phyloP scores from a whole-genome alignment of 2,113 vertebrate genomes.

The Cichladusa arquata region DNA sequence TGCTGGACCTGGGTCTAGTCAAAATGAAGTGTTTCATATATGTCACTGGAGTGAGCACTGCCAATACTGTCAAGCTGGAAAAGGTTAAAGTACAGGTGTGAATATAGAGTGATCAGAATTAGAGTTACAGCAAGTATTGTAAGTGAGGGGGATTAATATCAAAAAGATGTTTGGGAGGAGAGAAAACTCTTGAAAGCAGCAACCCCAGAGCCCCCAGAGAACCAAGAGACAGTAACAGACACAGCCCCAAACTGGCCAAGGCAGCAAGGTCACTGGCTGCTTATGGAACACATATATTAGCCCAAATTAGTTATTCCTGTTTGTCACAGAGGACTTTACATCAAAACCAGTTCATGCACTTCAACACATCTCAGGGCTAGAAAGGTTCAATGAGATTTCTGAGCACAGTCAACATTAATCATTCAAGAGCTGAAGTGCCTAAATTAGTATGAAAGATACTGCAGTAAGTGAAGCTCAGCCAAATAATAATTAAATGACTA shows the following conservation, averaged over 20 bases:
- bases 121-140: neutral
- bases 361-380: neutral
- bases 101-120: neutral
- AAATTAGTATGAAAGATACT: slow-evolving; percentile 12
- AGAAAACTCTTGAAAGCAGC: neutral
- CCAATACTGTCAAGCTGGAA: neutral
- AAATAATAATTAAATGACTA: slow-evolving; percentile 48
- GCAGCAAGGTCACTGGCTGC: neutral
- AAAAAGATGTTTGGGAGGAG: neutral
- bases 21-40: neutral
- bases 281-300: neutral
- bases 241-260: neutral
- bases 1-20: neutral
- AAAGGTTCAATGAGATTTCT: neutral
- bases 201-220: neutral
- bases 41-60: neutral
- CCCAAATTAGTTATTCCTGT: neutral
- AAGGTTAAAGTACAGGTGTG: neutral
- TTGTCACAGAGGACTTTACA: neutral
- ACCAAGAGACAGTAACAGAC: neutral
- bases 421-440: slow-evolving; percentile 12
- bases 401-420: slow-evolving; percentile 1
- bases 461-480: neutral
- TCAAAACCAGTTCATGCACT: neutral
- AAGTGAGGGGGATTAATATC: neutral